Base-by-base conservation (phyloP, 2,797 vertebrate species). In the Petrocephalus sullivani region DNA sequence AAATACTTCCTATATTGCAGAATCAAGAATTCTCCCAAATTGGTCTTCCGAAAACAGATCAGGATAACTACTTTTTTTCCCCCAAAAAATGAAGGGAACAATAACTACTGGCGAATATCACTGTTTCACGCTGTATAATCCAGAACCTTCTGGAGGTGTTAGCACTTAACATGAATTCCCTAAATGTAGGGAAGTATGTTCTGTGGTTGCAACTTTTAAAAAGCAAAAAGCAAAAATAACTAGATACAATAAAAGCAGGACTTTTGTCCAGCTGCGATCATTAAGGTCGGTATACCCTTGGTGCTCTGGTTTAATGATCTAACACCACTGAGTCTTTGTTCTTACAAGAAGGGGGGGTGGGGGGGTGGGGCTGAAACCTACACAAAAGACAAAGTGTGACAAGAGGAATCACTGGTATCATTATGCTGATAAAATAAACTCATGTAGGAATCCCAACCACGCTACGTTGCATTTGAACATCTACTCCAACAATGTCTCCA, bases 391-490 rank as follows among this genome's bases (percentile, higher is more conserved):
- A 53, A 3, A n/a, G 49, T 23, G 46, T 54, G 23, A 6, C 64
- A 21, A 37, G 5, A 41, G 53, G 60, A 51, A 58, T 86, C 8
- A 41, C 41, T 87, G 71, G 46, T 49, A 57, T 21, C 9, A 41
- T 16, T 60, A 81, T 46, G 23, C 49, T 56, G 23, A 82, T 54
- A 83, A 88, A 81, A 87, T 56, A 51, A 89, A 87, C 28, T 37
- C 71, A 53, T 8, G 57, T 23, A 82, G 49, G 56, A 87, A 87
- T 87, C 46, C 16, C 2, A 58, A 87, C 71, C 75, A 61, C 46
- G 57, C 23, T 54, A 23, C 71, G 1, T 60, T 8, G 67, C 21
- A 51, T 51, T 4, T 64, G 1, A 41, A 83, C 53, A 83, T 67
- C 56, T 12, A 23, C 33, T 33, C 86, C 58, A 53, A 37, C 85